Evolutionary conservation across 2,797 vertebrate genomes (phyloP).

Genomic region (Thaleichthys pacificus): DNA sequence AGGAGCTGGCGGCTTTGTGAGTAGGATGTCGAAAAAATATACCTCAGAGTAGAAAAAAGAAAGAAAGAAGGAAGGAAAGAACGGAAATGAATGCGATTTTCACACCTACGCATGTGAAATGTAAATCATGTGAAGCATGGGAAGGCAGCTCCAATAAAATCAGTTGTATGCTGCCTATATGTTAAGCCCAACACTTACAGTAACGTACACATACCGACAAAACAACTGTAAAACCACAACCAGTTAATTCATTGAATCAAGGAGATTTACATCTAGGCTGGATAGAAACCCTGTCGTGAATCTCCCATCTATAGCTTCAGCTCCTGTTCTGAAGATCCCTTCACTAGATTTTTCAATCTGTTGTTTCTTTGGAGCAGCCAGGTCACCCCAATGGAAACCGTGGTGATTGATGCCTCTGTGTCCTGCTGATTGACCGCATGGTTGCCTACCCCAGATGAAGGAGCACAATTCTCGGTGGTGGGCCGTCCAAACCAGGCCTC

Average conservation of each 20-base stretch:
- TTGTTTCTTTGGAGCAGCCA: slow-evolving; percentile 51
- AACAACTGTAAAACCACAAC: not conserved
- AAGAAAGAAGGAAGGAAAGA: not conserved
- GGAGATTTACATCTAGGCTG: not conserved
- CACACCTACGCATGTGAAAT: too few species aligned
- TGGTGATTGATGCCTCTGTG: slow-evolving; percentile 70
- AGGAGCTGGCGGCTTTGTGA: slow-evolving; percentile 42
- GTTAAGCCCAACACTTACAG: too few species aligned
- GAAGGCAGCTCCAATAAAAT: too few species aligned
- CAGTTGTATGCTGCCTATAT: too few species aligned
- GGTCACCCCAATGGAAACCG: slow-evolving; percentile 64
- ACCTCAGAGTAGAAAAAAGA: not conserved
- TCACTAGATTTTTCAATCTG: not conserved
- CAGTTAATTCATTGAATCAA: not conserved
- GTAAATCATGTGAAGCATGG: too few species aligned
- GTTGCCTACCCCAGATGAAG: slow-evolving; percentile 69
- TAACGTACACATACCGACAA: too few species aligned
- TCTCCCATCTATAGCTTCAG: not conserved
- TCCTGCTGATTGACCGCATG: slow-evolving; percentile 72
- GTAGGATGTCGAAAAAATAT: slow-evolving; percentile 6
- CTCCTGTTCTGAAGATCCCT: not conserved
- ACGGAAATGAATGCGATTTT: not conserved
- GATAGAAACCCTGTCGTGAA: not conserved
- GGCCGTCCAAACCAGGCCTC: slow-evolving; percentile 30
- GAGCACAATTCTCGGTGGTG: slow-evolving; percentile 46